Base-by-base conservation (phyloP, 1,140 invertebrate genomes). In the Diorhabda sublineata region DNA sequence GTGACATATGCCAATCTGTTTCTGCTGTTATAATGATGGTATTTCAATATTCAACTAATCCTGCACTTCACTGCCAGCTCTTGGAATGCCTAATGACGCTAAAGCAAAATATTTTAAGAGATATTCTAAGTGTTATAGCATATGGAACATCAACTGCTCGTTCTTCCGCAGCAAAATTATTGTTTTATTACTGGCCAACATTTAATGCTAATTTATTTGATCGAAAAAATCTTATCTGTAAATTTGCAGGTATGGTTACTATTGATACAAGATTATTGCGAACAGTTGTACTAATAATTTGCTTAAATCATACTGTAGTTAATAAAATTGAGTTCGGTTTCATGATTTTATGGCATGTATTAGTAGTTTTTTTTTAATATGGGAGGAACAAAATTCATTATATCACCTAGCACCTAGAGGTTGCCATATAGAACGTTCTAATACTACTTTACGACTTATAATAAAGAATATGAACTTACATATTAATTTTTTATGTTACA, bases 131-230 rank as follows among this genome's bases (percentile, higher is more conserved):
- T 79, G 96, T 99, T 8, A 94, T 99, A 72, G 97, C 97, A 7
- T 97, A 99, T 82, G 98, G 98, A 8, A 97, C 97, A 2, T 90
- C 93, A 66, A 89, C 91, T 61, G 93, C 97, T 0, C 84, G 96
- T 69, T 88, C 93, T 61, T 94, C 96, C 3, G 97, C 98, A 11
- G 95, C 95, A 58, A 98, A 98, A 84, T 85, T 99, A 42, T 86
- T 99, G 11, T 99, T 99, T 82, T 96, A 98, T 83, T 99, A 99
- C 81, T 99, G 98, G 97, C 98, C 98, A n/a, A 92, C 96, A 3
- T 92, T 98, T 74, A 97, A 98, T 84, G 92, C 96, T 26, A 93
- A 93, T 77, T 86, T 97, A 3, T 93, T 96, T 76, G 97, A 98
- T 80, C 86, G 95, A 59, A 92, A 93, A 78, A 91, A 92, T 0